Base-by-base conservation (phyloP, 2,888 invertebrate species). In the Schizotus pectinicornis region DNA sequence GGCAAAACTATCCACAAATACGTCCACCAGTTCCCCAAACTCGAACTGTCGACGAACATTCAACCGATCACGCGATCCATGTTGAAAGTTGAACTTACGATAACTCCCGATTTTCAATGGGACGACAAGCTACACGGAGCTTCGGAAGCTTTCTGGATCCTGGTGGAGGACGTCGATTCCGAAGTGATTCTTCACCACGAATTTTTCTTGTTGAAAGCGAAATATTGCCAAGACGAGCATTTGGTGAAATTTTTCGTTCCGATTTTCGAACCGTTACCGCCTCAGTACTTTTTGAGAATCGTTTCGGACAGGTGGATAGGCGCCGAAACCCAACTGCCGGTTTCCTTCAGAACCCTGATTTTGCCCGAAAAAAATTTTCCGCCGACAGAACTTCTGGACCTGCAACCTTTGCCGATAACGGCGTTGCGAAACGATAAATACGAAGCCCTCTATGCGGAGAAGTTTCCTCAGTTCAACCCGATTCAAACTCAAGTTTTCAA, bases 401-500 rank as follows among this genome's bases (percentile, higher is more conserved):
- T 99, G 35, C 98, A 99, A 78, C 98, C 99, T 0, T 82, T 99
- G 53, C 98, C 98, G 0, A 89, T 94, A 36, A 93, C 95, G 0
- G 98, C 98, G 0, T 81, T 99, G 12, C 81, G 97, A 69, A 96
- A 97, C 79, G 82, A 88, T 0, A 87, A 88, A 57, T 98, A 90
- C 73, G 97, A 98, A 75, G 82, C 85, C 7, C 82, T 99, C 36
- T 99, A 98, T 75, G 82, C 83, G 1, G 91, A 94, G 7, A 88
- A 88, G 55, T 94, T 96, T 76, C 90, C 90, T 1, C 95, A 96
- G 78, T 98, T 99, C 79, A 99, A 99, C 81, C 97, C 99, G 0
- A 98, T 99, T 57, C 99, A 99, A 80, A 99, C 99, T 0, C 96
- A 97, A 84, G 98, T 98, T 5, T 99, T 99, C 82, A 98, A 98